Conservation (phyloP, 2,888 invertebrate genomes). For the Melipona bicolor region DNA sequence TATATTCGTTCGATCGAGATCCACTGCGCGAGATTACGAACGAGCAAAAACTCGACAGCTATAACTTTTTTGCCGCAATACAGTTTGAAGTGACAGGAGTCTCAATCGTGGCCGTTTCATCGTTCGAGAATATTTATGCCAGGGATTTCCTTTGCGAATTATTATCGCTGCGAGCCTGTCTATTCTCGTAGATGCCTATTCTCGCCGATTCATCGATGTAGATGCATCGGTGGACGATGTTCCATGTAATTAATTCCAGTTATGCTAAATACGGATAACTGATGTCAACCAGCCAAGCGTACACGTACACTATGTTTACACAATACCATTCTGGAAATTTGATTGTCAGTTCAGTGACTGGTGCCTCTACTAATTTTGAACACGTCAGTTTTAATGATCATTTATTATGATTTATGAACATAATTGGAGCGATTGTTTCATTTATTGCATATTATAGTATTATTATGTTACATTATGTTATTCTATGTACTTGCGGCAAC, state of each 20-base stretch:
- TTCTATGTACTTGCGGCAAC: too few relatives aligned
- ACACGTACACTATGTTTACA: slow-evolving; percentile 42
- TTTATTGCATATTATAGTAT: too few relatives aligned
- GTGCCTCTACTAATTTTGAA: background rate
- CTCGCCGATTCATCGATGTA: slow-evolving; percentile 23
- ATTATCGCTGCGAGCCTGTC: slow-evolving; percentile 22
- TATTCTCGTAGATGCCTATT: slow-evolving; percentile 9
- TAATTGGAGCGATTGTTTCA: too few relatives aligned
- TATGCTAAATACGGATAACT: slow-evolving; percentile 59
- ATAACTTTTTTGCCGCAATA: slow-evolving; percentile 25
- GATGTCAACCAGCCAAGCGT: slow-evolving; percentile 55
- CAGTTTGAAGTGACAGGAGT: background rate
- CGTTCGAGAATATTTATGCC: slow-evolving; percentile 57
- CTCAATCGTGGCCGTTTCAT: slow-evolving; percentile 27
- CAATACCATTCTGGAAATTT: slow-evolving; percentile 58
- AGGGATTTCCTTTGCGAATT: slow-evolving; percentile 61
- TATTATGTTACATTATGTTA: too few relatives aligned
- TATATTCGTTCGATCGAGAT: background rate
- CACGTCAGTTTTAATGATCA: too few relatives aligned
- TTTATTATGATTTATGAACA: too few relatives aligned
- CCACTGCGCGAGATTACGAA: slow-evolving; percentile 19
- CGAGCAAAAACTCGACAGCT: slow-evolving; percentile 6
- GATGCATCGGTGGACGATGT: background rate
- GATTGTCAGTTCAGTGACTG: slow-evolving; percentile 41
- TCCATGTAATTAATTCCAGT: slow-evolving; percentile 63